Evolutionary conservation across 1,140 invertebrate species (phyloP).

Genomic region (Orchestia grillus): DNA sequence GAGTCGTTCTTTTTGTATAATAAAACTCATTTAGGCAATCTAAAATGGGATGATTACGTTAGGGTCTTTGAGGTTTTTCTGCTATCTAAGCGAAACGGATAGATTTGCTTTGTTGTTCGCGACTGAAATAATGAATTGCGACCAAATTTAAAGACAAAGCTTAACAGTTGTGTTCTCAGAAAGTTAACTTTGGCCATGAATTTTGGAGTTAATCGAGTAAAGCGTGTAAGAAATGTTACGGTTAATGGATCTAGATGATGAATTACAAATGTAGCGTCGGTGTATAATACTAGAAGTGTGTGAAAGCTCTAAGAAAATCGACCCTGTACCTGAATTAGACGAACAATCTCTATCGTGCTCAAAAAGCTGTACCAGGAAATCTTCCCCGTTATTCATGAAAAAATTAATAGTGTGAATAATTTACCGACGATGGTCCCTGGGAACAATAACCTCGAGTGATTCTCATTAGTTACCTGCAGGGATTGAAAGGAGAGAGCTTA

Average conservation of each 20-base stretch:
- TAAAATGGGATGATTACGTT: neutral
- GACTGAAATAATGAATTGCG: neutral
- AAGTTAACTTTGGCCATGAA: neutral
- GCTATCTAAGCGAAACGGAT: too few species aligned
- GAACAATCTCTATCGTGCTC: neutral
- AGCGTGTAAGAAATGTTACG: too few species aligned
- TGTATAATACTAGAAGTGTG: too few species aligned
- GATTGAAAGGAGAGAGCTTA: neutral
- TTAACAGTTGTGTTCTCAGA: neutral
- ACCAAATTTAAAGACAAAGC: neutral
- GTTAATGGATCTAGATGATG: too few species aligned
- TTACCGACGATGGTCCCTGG: neutral
- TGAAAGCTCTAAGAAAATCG: too few species aligned
- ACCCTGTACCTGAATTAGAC: too few species aligned
- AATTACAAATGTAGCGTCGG: too few species aligned
- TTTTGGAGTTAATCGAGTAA: too few species aligned
- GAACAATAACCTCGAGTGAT: constrained; percentile 1
- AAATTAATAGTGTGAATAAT: neutral
- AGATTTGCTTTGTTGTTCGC: too few species aligned
- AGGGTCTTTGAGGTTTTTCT: too few species aligned
- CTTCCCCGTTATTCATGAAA: neutral
- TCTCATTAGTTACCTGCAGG: neutral
- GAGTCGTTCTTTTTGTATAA: too few species aligned
- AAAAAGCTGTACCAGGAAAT: neutral
- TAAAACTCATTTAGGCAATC: neutral